These are phyloP conservation scores for Nymphalis polychloros DNA, from an alignment of 2,888 invertebrate species.

Conservation along the genomic window DNA sequence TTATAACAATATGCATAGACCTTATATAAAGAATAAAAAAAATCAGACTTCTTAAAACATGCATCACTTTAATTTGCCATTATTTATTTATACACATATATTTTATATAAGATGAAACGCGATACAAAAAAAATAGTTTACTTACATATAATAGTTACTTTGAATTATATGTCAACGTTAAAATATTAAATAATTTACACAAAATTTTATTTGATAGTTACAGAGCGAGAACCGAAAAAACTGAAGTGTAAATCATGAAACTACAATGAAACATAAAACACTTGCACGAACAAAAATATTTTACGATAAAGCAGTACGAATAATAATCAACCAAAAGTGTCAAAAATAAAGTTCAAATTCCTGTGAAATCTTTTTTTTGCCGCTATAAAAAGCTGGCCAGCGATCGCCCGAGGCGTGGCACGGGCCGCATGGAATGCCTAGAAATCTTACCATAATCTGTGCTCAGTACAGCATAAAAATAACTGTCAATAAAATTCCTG, in stretches of 20 bases:
- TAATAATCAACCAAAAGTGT: slow-evolving; percentile 41
- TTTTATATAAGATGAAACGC: not conserved
- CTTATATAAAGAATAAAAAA: no score
- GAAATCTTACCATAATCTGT: slow-evolving; percentile 57
- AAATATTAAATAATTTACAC: slow-evolving; percentile 11
- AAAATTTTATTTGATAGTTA: slow-evolving; percentile 6
- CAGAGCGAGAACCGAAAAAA: slow-evolving; percentile 19
- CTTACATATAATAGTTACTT: no score
- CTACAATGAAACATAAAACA: slow-evolving; percentile 59
- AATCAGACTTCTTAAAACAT: no score
- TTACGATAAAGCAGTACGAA: slow-evolving; percentile 23
- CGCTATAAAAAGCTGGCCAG: slow-evolving; percentile 42
- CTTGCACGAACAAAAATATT: slow-evolving; percentile 43
- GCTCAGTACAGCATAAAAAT: slow-evolving; percentile 52
- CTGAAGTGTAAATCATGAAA: slow-evolving; percentile 45
- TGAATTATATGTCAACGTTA: no score
- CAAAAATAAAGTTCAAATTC: slow-evolving; percentile 41
- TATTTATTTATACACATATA: not conserved
- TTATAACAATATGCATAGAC: no score
- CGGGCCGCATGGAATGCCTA: slow-evolving; percentile 61
- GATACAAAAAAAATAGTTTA: no score
- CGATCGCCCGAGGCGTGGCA: slow-evolving; percentile 63
- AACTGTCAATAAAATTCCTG: slow-evolving; percentile 41
- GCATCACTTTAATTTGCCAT: no score
- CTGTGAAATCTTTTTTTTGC: slow-evolving; percentile 24